Percentiles rank a stretch among this genome's conserved stretches.
Evolutionary conservation across 2,888 invertebrate genomes (phyloP).

Genomic region (Parapristionchus giblindavisi): DNA sequence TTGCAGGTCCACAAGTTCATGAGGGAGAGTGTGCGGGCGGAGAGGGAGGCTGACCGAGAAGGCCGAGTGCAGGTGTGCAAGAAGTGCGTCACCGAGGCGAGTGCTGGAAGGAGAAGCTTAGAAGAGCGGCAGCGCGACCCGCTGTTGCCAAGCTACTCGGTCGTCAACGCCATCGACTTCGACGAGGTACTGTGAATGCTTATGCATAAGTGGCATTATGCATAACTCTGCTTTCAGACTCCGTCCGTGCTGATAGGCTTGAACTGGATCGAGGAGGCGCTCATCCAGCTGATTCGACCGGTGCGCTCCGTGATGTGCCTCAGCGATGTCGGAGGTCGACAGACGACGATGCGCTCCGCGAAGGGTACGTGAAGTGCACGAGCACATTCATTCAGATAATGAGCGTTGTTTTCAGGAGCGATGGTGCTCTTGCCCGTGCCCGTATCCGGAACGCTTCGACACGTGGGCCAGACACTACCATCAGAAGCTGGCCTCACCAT

Average conservation of each 20-base stretch:
- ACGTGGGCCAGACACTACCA: constrained; percentile 24
- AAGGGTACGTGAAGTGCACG: not conserved
- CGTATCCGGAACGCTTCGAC: not conserved
- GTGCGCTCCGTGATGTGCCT: not conserved
- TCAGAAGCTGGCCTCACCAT: not conserved
- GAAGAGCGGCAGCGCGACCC: not conserved
- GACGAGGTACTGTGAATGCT: not conserved
- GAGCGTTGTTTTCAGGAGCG: not conserved
- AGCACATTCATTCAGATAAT: not conserved
- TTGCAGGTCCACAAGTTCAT: not conserved
- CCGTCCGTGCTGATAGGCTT: not conserved
- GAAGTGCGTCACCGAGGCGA: not conserved
- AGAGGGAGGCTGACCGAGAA: not conserved
- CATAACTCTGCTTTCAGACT: not conserved
- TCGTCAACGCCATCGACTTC: not conserved
- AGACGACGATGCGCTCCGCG: not conserved
- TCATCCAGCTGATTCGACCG: not conserved
- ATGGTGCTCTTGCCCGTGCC: constrained; percentile 6
- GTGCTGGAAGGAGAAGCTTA: not conserved
- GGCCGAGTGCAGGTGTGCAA: not conserved
- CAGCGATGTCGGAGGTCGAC: not conserved
- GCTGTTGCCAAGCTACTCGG: not conserved
- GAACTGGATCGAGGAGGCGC: not conserved
- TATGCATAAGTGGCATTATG: not conserved
- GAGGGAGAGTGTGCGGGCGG: not conserved